Evolutionary conservation across 2,888 invertebrate genomes (phyloP), one percentile per base, ranked within the genome.

Genomic region (Drosophila anceps): DNA sequence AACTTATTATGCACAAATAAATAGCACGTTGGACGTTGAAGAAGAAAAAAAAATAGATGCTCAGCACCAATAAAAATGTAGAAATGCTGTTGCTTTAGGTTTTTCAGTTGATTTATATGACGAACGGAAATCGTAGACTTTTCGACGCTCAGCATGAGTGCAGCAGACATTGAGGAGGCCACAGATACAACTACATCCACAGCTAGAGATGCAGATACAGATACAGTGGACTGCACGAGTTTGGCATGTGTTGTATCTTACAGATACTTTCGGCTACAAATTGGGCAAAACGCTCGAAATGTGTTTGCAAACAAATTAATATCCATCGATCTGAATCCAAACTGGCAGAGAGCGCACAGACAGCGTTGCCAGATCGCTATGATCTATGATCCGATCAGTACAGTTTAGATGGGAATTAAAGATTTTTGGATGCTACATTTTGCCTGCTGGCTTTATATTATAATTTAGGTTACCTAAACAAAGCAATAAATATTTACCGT

Each of bases 141-240:
- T 83, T 84, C 84, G 90, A 90, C 90, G 90, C 90, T 88, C 90
- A 90, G 90, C 90, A 82, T 90, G 89, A 87, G 90, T 90, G 86
- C 86, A 88, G 74, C 76, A 82, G 78, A 77, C 80, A 74, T 69
- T 69, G 74, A 77, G 80, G 80, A 76, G 80, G 80, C 77, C 77
- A 46, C 43, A 44, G 37, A n/a, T 27, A 62, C 61, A 68, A 33
- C n/a, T 15, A 63, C 35, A 73, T 18, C 18, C 24, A 61, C 60
- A 60, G 5, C 8, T 60, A 39, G 31, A 62, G 41, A 27, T 39
- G 58, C 20, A 63, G 46, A 15, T 29, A 61, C 20, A 63, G 46
- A 15, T 29, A 61, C 24, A 48, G 59, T 4, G 18, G 20, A 20
- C 44, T 60, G 29, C 59, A 37, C 15, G 27, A 39, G 43, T 46